Evolutionary conservation across 2,113 vertebrate species (phyloP).

Genomic region (Epinephelus fuscoguttatus): DNA sequence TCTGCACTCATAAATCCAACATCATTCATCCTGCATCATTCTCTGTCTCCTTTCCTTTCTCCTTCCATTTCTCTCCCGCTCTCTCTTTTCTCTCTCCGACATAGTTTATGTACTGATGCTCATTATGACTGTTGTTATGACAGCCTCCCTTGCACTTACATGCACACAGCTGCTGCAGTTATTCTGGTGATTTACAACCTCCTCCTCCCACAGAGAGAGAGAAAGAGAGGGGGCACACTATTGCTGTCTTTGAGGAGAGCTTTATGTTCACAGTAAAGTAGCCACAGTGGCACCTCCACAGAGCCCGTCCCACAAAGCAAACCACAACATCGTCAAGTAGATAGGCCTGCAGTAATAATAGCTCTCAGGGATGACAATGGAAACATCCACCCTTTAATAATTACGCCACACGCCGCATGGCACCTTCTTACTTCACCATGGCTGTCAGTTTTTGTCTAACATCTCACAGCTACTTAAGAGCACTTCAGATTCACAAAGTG

Average conservation of each 20-base stretch:
- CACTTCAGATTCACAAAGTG: constrained; percentile 24
- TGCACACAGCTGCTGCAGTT: constrained; percentile 48
- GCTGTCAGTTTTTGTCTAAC: neutral
- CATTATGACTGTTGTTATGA: constrained; percentile 76
- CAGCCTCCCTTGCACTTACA: constrained; percentile 63
- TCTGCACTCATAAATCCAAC: constrained; percentile 45
- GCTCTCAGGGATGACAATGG: constrained; percentile 53
- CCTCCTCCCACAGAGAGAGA: constrained; percentile 38
- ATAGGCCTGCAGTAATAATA: constrained; percentile 32
- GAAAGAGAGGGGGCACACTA: constrained; percentile 30
- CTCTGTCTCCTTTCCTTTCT: constrained; percentile 16
- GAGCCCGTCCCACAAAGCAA: constrained; percentile 38
- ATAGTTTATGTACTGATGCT: constrained; percentile 69
- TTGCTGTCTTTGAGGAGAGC: constrained; percentile 56
- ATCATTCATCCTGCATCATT: constrained; percentile 41
- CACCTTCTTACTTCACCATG: constrained; percentile 11
- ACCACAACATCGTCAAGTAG: constrained; percentile 44
- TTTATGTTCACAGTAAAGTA: constrained; percentile 62
- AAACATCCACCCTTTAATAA: constrained; percentile 56
- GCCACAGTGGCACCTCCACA: constrained; percentile 37
- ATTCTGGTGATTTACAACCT: constrained; percentile 65
- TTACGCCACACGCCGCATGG: constrained; percentile 12
- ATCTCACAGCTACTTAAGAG: constrained; percentile 23
- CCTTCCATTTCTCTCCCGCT: neutral
- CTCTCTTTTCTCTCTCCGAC: constrained; percentile 15